phyloP scores from a whole-genome alignment of 2,888 invertebrate genomes.

The Crocallis elinguaria region DNA sequence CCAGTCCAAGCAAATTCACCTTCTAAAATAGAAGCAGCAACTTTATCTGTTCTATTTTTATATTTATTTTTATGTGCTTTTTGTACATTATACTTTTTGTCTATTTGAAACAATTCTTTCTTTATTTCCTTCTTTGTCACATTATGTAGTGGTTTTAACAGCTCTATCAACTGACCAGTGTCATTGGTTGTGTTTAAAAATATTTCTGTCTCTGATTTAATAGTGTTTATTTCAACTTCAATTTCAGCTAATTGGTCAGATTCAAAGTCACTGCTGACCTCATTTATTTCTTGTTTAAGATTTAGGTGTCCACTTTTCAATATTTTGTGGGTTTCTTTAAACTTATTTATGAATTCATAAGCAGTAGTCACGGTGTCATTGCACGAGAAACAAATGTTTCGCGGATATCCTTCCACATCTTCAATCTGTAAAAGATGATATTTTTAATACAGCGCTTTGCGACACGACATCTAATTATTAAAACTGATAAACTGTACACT shows the following conservation, averaged over 20 bases:
- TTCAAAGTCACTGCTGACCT: constrained; percentile 42
- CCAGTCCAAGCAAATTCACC: constrained; percentile 73
- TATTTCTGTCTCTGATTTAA: constrained; percentile 48
- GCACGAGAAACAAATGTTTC: constrained; percentile 65
- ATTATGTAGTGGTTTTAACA: constrained; percentile 42
- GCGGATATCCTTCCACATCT: constrained; percentile 69
- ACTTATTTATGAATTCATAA: constrained; percentile 63
- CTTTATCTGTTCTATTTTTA: constrained; percentile 52
- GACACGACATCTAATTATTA: background rate
- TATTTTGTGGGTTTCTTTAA: constrained; percentile 57
- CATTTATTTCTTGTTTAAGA: constrained; percentile 55
- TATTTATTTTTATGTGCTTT: constrained; percentile 32
- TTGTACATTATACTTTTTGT: constrained; percentile 38
- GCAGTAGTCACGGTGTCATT: constrained; percentile 56
- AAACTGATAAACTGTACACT: background rate
- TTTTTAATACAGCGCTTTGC: background rate
- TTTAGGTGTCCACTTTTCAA: constrained; percentile 48
- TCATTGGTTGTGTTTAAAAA: constrained; percentile 29
- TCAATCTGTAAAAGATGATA: constrained; percentile 60
- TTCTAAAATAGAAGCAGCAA: constrained; percentile 73
- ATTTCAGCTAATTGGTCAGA: constrained; percentile 37
- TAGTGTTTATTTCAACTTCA: constrained; percentile 44
- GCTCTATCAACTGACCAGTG: constrained; percentile 39
- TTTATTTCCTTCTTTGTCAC: constrained; percentile 35
- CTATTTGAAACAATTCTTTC: constrained; percentile 4